Conservation (phyloP, 2,888 invertebrate genomes). For the Cheilosia vernalis region DNA sequence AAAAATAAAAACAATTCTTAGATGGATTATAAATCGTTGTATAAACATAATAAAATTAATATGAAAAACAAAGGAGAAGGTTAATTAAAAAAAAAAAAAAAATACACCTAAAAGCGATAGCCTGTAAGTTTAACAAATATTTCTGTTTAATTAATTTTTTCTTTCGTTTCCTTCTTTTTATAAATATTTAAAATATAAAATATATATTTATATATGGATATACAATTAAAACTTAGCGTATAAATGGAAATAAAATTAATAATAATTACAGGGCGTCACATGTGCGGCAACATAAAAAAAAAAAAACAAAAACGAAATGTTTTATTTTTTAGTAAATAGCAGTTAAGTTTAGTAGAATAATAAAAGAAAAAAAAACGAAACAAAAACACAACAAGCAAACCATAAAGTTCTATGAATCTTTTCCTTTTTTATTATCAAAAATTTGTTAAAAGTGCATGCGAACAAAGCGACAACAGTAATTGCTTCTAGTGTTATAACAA, state of each 20-base stretch:
- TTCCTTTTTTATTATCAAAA: slow-evolving; percentile 4
- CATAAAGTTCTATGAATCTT: slow-evolving; percentile 27
- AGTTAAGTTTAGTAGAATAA: slow-evolving; percentile 72
- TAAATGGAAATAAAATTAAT: slow-evolving; percentile 72
- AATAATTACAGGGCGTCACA: slow-evolving; percentile 73
- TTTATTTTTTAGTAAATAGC: slow-evolving; percentile 72
- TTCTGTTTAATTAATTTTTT: slow-evolving; percentile 52
- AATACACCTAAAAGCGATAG: slow-evolving; percentile 59
- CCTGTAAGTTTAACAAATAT: slow-evolving; percentile 69
- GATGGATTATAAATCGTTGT: slow-evolving; percentile 60
- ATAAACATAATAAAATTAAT: slow-evolving; percentile 36
- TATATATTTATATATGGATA: slow-evolving; percentile 76
- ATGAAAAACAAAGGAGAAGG: slow-evolving; percentile 54
- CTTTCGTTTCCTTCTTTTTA: slow-evolving; percentile 59
- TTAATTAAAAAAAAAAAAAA: slow-evolving; percentile 49
- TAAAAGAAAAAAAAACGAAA: slow-evolving; percentile 10
- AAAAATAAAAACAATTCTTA: slow-evolving; percentile 42
- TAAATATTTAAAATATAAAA: slow-evolving; percentile 73
- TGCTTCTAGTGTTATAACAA: slow-evolving; percentile 66
- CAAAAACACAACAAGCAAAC: slow-evolving; percentile 1
- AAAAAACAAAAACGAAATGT: slow-evolving; percentile 49
- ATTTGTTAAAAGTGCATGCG: slow-evolving; percentile 68
- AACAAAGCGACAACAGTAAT: slow-evolving; percentile 42
- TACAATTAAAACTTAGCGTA: slow-evolving; percentile 72
- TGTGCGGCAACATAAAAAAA: slow-evolving; percentile 66